Base-by-base conservation (phyloP, 2,888 invertebrate genomes). In the Pterostichus madidus region DNA sequence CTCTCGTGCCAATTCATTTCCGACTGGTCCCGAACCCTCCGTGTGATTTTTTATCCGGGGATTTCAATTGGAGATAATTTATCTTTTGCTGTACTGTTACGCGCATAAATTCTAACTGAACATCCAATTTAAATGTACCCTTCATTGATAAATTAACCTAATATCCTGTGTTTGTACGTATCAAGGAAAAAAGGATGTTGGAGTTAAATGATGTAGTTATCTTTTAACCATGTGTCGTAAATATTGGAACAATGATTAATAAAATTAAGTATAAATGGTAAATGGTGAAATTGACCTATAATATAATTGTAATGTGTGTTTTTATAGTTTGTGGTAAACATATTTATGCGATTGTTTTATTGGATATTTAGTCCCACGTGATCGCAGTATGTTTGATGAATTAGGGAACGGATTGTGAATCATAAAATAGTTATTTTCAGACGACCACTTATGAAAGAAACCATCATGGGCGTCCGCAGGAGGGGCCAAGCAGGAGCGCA, bases 21-120 rank as follows among this genome's bases (percentile, higher is more conserved):
- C 39, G 68, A 11, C 61, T 15, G 68, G 35, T 68, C 39, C 39
- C 11, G 31, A 10, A 68, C 7, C 44, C 7, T 8, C 7, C 13
- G 5, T 7, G 68, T 39, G 68, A 68, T 68, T 68, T 68, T 68
- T 68, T 68, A 68, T 68, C 68, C 39, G 11, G 11, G 68, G 68
- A 68, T 68, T 53, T 68, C 68, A 68, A 68, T 68, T 44, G 68
- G 35, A 68, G 35, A 68, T 68, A 68, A 68, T 68, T 68, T 68
- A 68, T 68, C 68, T 68, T n/a, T 68, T 68, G 68, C 44, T 39
- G 68, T 59, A 59, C 59, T 59, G 59, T 59, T 59, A 31, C 59
- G 24, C 31, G 59, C 59, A 59, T 59, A 59, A 59, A 59, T 59
- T 59, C 59, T 11, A 59, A 59, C 59, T 31, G 59, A 31, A 59